phyloP scores from a whole-genome alignment of 1,140 invertebrate species.

The Diachasmimorpha longicaudata region DNA sequence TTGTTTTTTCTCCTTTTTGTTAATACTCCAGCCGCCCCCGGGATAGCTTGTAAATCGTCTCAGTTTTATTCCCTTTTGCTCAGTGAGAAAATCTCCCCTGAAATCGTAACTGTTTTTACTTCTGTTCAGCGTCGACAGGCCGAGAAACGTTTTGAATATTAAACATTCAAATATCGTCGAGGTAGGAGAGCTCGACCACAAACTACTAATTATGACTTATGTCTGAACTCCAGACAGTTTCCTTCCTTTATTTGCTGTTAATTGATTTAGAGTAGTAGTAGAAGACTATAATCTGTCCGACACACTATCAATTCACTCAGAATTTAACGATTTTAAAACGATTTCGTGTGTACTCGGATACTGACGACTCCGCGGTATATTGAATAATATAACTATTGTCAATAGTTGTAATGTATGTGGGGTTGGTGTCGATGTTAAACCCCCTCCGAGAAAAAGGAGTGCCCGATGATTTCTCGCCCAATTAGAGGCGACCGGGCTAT shows the following conservation, averaged over 20 bases:
- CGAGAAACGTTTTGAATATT: neutral
- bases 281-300: no score
- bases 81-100: neutral
- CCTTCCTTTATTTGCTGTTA: no score
- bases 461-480: slow-evolving; percentile 61
- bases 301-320: no score
- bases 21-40: neutral
- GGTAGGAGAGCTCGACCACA: no score
- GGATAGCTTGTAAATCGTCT: neutral
- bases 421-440: slow-evolving; percentile 41
- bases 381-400: neutral
- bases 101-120: neutral
- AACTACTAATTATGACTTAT: no score
- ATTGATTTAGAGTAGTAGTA: no score
- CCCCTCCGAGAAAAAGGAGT: slow-evolving; percentile 55
- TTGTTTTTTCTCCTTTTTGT: neutral
- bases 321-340: no score
- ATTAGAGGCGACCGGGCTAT: slow-evolving; percentile 62
- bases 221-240: no score
- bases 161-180: neutral
- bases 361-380: no score
- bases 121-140: neutral
- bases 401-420: slow-evolving; percentile 2
- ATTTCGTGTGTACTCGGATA: no score
- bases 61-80: slow-evolving; percentile 1